Base-by-base conservation (phyloP, 1,140 invertebrate species). In the Yoshiicerus persimilis region DNA sequence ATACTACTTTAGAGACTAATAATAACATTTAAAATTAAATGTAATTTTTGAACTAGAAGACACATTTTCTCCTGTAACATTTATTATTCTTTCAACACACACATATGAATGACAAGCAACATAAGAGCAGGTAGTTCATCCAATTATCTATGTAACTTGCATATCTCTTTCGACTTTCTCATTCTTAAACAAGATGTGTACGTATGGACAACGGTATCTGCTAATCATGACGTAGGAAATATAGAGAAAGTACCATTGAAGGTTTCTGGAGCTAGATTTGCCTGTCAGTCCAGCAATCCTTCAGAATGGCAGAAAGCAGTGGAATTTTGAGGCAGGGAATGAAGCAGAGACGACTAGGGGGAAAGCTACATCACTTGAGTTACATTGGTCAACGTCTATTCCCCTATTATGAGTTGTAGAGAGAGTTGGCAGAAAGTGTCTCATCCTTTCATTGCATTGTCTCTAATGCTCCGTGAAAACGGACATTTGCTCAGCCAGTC, bases 401-500 rank as follows among this genome's bases (percentile, higher is more conserved):
- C 64, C 27, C 23, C 47, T 70, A 70, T 27, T 70, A 70, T 70
- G 64, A 70, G 64, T 70, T 25, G 64, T 70, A 30, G 23, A 70
- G 64, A 70, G 27, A 30, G 64, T 25, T 70, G 9, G 64, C 9
- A 11, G 25, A 70, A 70, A 70, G 64, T 70, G 64, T 70, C 64
- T 70, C 64, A 70, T 70, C 27, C 64, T 70, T 70, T 25, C 64
- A 70, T 70, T 30, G 64, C 64, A 70, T 70, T 70, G 64, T 70
- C 64, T 32, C 77, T 83, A 83, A 83, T 83, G 77, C 77, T 83
- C 77, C 77, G 77, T 83, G 36, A 83, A 83, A 83, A 36, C 32
- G n/a, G 77, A 23, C 77, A 36, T 83, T 83, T 83, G 77, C 77
- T 83, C 64, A 16, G 64, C 27, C 64, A 70, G 20, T 70, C 64